Conservation (phyloP, 2,797 vertebrate species). For the Salarias fasciatus region DNA sequence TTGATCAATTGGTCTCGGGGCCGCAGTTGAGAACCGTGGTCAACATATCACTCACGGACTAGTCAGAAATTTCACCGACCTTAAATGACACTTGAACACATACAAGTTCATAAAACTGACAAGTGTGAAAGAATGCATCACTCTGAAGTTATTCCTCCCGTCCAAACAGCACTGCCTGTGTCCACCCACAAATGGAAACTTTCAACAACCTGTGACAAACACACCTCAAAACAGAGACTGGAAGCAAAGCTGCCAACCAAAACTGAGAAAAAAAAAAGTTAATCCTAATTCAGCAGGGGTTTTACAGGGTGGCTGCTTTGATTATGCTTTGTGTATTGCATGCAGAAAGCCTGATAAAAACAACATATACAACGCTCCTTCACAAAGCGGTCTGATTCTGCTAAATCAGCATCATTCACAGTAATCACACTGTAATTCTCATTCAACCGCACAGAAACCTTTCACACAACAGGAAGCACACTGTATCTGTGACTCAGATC, state of each 20-base stretch:
- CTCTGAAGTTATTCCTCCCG: conserved; percentile 22
- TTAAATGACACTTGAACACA: conserved; percentile 20
- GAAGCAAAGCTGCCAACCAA: conserved; percentile 19
- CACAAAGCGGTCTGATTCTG: conserved; percentile 7
- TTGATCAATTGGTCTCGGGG: not conserved
- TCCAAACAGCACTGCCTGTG: conserved; percentile 14
- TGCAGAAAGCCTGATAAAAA: conserved; percentile 3
- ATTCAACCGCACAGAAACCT: conserved; percentile 31
- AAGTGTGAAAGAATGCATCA: conserved; percentile 20
- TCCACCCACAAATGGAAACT: conserved; percentile 31
- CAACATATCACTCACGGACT: conserved; percentile 6
- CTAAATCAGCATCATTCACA: conserved; percentile 31
- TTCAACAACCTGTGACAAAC: conserved; percentile 25
- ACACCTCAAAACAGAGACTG: conserved; percentile 24
- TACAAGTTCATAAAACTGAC: conserved; percentile 33
- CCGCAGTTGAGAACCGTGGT: not conserved
- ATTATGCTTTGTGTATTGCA: not conserved
- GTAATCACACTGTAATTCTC: conserved; percentile 44
- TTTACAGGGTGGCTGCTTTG: conserved; percentile 1
- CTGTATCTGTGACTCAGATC: conserved; percentile 42
- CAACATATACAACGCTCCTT: not conserved
- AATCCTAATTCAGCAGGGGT: not conserved
- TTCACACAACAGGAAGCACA: conserved; percentile 41
- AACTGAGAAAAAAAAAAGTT: not conserved
- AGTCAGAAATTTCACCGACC: conserved; percentile 5